Base-by-base conservation (phyloP, 2,888 invertebrate species). In the Notodonta dromedarius region DNA sequence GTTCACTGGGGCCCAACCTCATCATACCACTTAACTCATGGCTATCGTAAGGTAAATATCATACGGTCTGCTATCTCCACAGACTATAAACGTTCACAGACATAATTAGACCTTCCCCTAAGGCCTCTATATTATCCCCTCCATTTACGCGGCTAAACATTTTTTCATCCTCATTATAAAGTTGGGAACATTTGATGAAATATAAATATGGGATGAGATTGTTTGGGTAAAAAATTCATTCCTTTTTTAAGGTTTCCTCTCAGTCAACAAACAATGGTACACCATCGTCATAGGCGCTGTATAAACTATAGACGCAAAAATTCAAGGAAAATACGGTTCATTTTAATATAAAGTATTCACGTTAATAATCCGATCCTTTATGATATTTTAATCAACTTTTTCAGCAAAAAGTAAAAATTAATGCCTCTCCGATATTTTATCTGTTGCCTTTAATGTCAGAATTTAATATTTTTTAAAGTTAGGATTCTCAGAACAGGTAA, bases 41-140 rank as follows among this genome's bases (percentile, higher is more conserved):
- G 74, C 76, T 78, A 80, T 82, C 79, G 69, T 69, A 74, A 74
- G 74, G 77, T 78, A 80, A 80, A 83, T 79, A 83, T 80, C 79
- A 82, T 78, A 82, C 79, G 73, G 67, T 75, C 66, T 70, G 70
- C 75, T 78, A 75, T 80, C 77, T 73, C 66, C 67, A 59, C 65
- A 59, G 73, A 71, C 71, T 71, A 78, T 78, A 77, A 83, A 79
- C 77, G 71, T 76, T 74, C 72, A 72, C 76, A 73, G 71, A 73
- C 75, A 70, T 77, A 81, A 81, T 80, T 79, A 79, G 66, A 59
- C 62, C 63, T 65, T 68, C 68, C 70, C 73, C 61, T 59, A 52
- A 61, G 62, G 63, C 66, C 52, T 59, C 62, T 64, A 65, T 64
- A 70, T 60, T 69, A 62, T 59, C 62, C 66, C 62, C 65, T 66